Percentiles rank a stretch among this genome's conserved stretches.
phyloP scores from a whole-genome alignment of 2,113 vertebrate species.

The Camarhynchus parvulus region DNA sequence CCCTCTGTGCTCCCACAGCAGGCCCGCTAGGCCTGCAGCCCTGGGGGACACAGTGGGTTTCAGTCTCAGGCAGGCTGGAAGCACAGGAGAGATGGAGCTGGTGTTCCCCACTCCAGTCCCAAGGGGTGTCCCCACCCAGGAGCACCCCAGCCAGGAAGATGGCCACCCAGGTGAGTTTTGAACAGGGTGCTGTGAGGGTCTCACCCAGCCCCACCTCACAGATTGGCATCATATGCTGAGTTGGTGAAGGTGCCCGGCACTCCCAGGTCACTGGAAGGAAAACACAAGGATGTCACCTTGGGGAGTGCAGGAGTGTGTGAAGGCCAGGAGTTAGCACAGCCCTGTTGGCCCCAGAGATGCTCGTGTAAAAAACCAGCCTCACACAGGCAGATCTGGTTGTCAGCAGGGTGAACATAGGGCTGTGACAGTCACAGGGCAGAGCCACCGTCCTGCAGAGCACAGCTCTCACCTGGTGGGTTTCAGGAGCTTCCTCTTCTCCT shows the following conservation, averaged over 20 bases:
- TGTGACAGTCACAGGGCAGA: background rate
- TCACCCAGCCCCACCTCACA: background rate
- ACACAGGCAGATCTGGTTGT: background rate
- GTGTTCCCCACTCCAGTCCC: too few relatives aligned
- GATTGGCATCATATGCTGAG: background rate
- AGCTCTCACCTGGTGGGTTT: slow-evolving; percentile 33
- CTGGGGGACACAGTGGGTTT: rapidly evolving
- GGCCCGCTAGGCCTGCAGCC: background rate
- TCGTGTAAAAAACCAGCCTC: background rate
- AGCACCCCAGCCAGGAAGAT: background rate
- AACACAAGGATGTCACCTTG: background rate
- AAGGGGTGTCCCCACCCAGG: background rate
- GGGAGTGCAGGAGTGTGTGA: background rate
- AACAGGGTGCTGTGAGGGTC: rapidly evolving
- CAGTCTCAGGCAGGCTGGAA: background rate
- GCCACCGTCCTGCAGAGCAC: background rate
- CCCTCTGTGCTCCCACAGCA: too few relatives aligned
- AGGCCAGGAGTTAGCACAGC: background rate
- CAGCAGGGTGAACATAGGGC: rapidly evolving
- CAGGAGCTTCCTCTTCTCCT: slow-evolving; percentile 60
- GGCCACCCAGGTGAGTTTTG: background rate
- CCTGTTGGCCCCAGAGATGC: rapidly evolving
- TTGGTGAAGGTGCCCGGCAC: slow-evolving; percentile 29
- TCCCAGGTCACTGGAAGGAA: slow-evolving; percentile 41
- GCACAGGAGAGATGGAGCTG: background rate